Conservation (phyloP, 2,113 vertebrate genomes). For the Micromys minutus region DNA sequence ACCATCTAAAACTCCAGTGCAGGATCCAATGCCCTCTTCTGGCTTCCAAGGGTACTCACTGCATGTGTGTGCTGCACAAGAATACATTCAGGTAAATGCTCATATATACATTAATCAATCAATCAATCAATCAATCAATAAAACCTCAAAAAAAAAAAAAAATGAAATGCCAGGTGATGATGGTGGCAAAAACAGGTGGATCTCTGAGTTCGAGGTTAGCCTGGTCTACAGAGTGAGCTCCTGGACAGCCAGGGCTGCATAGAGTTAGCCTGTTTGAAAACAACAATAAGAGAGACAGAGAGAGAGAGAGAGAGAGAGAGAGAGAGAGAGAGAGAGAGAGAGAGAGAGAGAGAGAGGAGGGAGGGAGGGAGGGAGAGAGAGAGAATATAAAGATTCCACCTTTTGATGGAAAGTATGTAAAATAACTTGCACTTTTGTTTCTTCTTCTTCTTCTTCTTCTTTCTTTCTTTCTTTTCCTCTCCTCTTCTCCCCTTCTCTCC, state of each 20-base stretch:
- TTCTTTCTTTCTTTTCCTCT: accelerated
- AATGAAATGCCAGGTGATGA: background rate
- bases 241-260: background rate
- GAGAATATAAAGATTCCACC: background rate
- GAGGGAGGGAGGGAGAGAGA: too few species aligned
- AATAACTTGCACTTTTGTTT: background rate
- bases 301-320: too few species aligned
- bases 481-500: accelerated
- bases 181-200: background rate
- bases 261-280: background rate
- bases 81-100: background rate
- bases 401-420: background rate
- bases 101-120: background rate
- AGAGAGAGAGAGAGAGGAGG: too few species aligned
- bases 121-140: background rate
- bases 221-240: background rate
- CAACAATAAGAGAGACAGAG: too few species aligned
- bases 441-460: too few species aligned
- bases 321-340: too few species aligned
- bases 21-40: background rate
- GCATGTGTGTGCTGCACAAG: background rate
- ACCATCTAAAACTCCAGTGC: background rate
- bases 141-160: background rate
- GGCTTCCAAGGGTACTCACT: background rate
- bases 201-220: background rate